Percentiles rank a stretch among this genome's conserved stretches.
phyloP scores from a whole-genome alignment of 1,140 invertebrate species.

The Nasonia vitripennis region DNA sequence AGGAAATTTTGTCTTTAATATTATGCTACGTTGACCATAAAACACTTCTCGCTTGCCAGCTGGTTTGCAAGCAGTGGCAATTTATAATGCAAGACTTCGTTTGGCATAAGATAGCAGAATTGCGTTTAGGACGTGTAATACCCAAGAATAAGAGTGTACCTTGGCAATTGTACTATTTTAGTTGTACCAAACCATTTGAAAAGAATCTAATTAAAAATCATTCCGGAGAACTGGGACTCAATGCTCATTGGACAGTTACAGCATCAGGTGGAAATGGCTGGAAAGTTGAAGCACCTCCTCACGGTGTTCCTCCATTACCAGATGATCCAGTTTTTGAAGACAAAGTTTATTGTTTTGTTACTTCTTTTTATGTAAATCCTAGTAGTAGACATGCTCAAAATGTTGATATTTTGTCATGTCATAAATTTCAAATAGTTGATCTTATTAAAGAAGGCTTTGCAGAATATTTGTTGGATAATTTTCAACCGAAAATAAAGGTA shows the following conservation, averaged over 20 bases:
- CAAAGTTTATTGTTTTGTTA: slow-evolving; percentile 12
- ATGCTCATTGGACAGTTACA: neutral
- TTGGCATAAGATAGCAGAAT: slow-evolving; percentile 1
- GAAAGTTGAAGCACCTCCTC: neutral
- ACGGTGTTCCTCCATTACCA: neutral
- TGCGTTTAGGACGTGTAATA: neutral
- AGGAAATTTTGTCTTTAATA: neutral
- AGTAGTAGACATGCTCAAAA: neutral
- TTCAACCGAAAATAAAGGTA: slow-evolving; percentile 11
- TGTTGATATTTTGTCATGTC: neutral
- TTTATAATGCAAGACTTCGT: neutral
- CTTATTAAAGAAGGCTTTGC: slow-evolving; percentile 42
- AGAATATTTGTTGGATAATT: slow-evolving; percentile 7
- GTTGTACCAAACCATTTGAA: neutral
- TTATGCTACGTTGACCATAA: neutral
- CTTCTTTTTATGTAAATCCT: neutral
- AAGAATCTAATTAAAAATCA: slow-evolving; percentile 30
- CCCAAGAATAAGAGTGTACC: neutral
- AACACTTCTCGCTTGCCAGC: neutral
- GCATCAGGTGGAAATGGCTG: neutral
- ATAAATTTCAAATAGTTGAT: slow-evolving; percentile 1
- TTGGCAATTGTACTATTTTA: neutral
- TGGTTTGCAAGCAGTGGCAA: slow-evolving; percentile 6
- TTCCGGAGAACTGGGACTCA: neutral
- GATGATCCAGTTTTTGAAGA: neutral